phyloP scores from a whole-genome alignment of 2,797 vertebrate species.

The Orientallactaga sibirica region DNA sequence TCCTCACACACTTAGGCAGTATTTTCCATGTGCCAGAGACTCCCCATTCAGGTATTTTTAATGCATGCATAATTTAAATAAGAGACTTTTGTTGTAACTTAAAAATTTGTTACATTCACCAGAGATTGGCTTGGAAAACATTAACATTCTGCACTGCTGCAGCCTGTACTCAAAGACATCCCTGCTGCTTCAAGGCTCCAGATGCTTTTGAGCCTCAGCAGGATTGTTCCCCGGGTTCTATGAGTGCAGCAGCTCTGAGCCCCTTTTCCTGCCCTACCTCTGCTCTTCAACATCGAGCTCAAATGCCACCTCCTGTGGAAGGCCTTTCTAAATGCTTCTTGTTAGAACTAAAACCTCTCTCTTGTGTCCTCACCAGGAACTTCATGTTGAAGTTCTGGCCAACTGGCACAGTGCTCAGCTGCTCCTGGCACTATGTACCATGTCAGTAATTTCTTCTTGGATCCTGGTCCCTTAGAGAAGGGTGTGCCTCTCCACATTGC shows the following conservation, averaged over 20 bases:
- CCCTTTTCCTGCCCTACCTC: not conserved
- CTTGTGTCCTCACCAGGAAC: not conserved
- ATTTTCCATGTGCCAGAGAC: not conserved
- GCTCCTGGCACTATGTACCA: too few species aligned
- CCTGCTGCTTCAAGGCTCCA: not conserved
- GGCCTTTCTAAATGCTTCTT: not conserved
- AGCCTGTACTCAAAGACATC: not conserved
- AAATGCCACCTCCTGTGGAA: not conserved
- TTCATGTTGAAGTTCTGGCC: not conserved
- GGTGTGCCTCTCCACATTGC: not conserved
- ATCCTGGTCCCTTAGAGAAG: not conserved
- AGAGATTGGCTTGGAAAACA: not conserved
- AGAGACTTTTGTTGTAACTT: not conserved
- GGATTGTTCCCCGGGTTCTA: not conserved
- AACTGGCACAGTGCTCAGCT: not conserved
- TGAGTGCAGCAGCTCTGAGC: not conserved
- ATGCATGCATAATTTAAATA: not conserved
- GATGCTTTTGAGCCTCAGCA: not conserved
- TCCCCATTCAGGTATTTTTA: constrained; percentile 1
- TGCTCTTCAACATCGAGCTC: not conserved
- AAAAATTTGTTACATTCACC: not conserved
- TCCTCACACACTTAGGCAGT: not conserved
- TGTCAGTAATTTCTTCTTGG: not conserved
- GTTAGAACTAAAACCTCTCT: not conserved
- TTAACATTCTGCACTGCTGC: not conserved